Base-by-base conservation (phyloP, 2,888 invertebrate genomes). In the Troides aeacus region DNA sequence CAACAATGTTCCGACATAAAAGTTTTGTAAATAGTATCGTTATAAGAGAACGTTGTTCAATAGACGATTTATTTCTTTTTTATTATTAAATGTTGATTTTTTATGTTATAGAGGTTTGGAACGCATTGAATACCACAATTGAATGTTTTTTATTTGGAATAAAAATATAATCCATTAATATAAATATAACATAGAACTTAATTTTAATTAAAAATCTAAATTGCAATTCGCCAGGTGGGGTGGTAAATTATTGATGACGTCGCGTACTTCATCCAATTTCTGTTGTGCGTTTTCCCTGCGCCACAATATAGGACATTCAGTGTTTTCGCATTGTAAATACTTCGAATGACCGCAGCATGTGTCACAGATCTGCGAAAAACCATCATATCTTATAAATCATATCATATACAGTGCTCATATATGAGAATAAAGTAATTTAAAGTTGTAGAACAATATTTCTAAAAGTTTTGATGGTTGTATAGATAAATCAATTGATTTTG, bases 281-380 rank as follows among this genome's bases (percentile, higher is more conserved):
- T 84, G 81, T 57, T 74, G 74, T 0, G 90, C 88, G 0, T 79
- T 77, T 17, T 82, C 73, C 10, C 84, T 79, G 18, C 87, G 81
- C 90, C 92, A 92, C 39, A 88, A 71, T 18, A 86, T 84, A 0
- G 90, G 86, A 70, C 92, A 92, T 72, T 92, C 90, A 0, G 84
- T 84, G 73, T 90, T 90, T 53, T 82, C 82, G 66, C 92, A 92
- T 4, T 75, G 71, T 1, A 72, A 66, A n/a, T 79, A 72, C 8
- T 81, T 76, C 1, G 59, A 68, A 76, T 91, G 89, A 0, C 89
- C 88, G 65, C 84, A 81, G 70, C 92, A 92, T 0, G 90, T 86
- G 2, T 77, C 72, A 72, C 92, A 92, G 39, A 92, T 85, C 92
- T 92, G 81, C 21, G 79, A 69, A 21, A 50, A 53, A n/a, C 7